Evolutionary conservation across 2,113 vertebrate species (phyloP).

Genomic region (Origma solitaria): DNA sequence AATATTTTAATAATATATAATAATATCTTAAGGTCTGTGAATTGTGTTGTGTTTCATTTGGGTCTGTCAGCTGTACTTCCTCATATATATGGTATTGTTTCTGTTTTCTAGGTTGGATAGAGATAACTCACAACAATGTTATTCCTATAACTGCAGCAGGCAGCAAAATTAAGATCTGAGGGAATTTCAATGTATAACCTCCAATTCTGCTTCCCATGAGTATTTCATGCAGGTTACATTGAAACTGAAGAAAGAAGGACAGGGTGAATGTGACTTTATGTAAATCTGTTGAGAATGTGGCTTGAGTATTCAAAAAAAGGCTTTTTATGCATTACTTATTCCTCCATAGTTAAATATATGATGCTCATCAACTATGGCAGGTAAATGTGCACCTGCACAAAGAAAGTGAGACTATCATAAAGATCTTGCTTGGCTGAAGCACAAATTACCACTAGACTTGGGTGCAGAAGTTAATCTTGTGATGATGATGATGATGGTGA

Average conservation of each 20-base stretch:
- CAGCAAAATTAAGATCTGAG: slow-evolving; percentile 10
- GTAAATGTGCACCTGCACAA: neutral
- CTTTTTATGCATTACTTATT: slow-evolving; percentile 21
- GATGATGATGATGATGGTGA: neutral
- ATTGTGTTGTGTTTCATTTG: neutral
- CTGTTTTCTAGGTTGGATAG: neutral
- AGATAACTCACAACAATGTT: neutral
- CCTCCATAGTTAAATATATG: neutral
- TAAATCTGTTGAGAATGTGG: slow-evolving; percentile 7
- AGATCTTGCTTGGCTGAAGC: neutral
- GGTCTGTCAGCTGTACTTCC: neutral
- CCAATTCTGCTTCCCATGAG: neutral
- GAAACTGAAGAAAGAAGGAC: neutral
- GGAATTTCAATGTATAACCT: neutral
- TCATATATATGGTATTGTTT: neutral
- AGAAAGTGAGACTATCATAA: neutral
- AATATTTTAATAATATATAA: neutral
- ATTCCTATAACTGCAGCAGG: neutral
- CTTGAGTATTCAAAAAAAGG: neutral
- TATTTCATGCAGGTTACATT: neutral
- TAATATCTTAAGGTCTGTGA: neutral
- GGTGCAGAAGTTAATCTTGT: neutral
- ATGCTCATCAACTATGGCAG: neutral
- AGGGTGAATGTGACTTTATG: slow-evolving; percentile 17
- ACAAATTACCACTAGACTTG: neutral